Conservation (phyloP, 2,797 vertebrate genomes). For the Percopsis omiscomaycus region DNA sequence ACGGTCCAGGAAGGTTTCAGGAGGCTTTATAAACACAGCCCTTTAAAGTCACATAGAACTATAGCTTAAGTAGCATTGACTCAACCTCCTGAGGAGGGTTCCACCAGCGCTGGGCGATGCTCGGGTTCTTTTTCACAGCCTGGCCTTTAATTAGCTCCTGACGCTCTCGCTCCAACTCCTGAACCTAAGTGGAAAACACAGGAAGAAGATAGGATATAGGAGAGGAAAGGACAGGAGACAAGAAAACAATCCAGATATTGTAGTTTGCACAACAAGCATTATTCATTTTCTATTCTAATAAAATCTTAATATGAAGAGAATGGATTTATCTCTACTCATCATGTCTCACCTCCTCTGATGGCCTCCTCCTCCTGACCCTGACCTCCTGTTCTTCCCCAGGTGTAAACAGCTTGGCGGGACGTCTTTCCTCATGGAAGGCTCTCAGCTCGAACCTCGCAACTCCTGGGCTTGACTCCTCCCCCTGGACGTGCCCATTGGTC, state of each 20-base stretch:
- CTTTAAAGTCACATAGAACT: too few relatives aligned
- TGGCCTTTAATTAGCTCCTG: conserved; percentile 92
- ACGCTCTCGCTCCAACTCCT: conserved; percentile 94
- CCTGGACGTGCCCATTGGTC: conserved; percentile 72
- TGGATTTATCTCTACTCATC: too few relatives aligned
- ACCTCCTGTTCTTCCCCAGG: conserved; percentile 82
- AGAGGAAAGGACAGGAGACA: not conserved
- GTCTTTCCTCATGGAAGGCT: conserved; percentile 93
- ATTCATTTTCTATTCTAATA: too few relatives aligned
- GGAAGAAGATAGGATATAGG: not conserved
- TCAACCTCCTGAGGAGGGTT: conserved; percentile 92
- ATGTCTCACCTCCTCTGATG: conserved; percentile 83
- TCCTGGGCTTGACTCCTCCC: conserved; percentile 59
- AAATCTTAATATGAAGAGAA: too few relatives aligned
- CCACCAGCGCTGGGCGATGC: conserved; percentile 94
- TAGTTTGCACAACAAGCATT: too few relatives aligned
- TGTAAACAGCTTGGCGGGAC: conserved; percentile 91
- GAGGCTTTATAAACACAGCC: too few relatives aligned
- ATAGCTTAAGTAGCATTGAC: too few relatives aligned
- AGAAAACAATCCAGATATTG: not conserved
- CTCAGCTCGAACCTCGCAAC: conserved; percentile 91
- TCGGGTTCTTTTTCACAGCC: conserved; percentile 95
- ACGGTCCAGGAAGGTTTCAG: too few relatives aligned
- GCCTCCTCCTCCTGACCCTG: conserved; percentile 86
- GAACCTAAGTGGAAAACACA: conserved; percentile 59